phyloP scores from a whole-genome alignment of 2,888 invertebrate species.

The Monochamus alternatus region DNA sequence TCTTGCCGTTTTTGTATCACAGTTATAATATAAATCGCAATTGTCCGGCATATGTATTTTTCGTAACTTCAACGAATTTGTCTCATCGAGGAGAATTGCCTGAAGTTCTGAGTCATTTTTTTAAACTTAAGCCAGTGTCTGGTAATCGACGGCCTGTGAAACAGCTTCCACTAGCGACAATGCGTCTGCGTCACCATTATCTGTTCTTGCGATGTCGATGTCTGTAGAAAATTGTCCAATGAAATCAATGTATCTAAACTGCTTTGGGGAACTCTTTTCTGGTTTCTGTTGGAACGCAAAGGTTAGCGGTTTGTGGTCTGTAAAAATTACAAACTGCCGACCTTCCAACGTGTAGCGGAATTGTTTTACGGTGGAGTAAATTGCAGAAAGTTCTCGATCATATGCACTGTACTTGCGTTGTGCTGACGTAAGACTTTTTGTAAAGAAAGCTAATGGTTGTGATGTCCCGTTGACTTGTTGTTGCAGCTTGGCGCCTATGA shows the following conservation, averaged over 20 bases:
- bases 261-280: constrained; percentile 61
- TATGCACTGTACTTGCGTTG: constrained; percentile 15
- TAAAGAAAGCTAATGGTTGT: constrained; percentile 20
- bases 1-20: constrained; percentile 22
- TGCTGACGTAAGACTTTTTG: neutral
- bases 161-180: constrained; percentile 22
- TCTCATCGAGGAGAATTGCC: neutral
- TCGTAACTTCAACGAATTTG: constrained; percentile 1
- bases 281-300: constrained; percentile 60
- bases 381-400: constrained; percentile 23
- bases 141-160: neutral
- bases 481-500: constrained; percentile 29
- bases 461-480: neutral
- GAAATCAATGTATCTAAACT: constrained; percentile 62
- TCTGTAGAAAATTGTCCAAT: constrained; percentile 62
- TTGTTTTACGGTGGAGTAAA: constrained; percentile 25
- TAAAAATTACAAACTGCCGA: constrained; percentile 16
- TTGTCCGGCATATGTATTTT: constrained; percentile 17
- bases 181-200: constrained; percentile 65
- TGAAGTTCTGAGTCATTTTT: constrained; percentile 1
- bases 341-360: constrained; percentile 17
- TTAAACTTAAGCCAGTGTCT: neutral
- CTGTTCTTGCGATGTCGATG: constrained; percentile 60
- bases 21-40: constrained; percentile 16
- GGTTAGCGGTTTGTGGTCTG: too few relatives aligned